Base-by-base conservation (phyloP, 2,888 invertebrate species). In the Lochmaea capreae region DNA sequence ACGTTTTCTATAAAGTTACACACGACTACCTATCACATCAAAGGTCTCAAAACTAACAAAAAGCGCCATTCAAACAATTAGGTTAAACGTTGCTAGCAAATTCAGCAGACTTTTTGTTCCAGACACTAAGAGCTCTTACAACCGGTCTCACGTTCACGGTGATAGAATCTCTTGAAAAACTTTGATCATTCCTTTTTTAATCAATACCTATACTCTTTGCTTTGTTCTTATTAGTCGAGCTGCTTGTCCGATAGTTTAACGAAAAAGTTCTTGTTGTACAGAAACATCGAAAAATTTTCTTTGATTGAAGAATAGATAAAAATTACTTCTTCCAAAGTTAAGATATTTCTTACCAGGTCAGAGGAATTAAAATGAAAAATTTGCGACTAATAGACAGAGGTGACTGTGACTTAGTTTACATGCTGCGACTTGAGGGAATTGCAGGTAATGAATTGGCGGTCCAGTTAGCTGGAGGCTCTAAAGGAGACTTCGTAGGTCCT, bases 21-120 rank as follows among this genome's bases (percentile, higher is more conserved):
- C 26, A 62, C 67, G 52, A 72, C 67, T 63, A 67, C 57, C 33
- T 66, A 22, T 63, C 16, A 39, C 57, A 11, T 59, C n/a, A 11
- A 46, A 61, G 61, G 65, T 65, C 65, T 65, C 58, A 18, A 58
- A 43, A 52, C 49, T 65, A 54, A 43, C 69, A 70, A 70, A 66
- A 70, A 73, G 62, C 70, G 12, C 73, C 52, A 16, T 70, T 70
- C 69, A 73, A 70, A 73, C 73, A 73, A 73, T 73, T 66, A 70
- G 66, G 70, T 70, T 73, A 73, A 73, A 69, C 73, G 66, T 66
- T 73, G 61, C 65, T 54, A 65, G 65, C 70, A 66, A 73, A 66
- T 65, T 73, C 73, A 73, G 73, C 73, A 70, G 62, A 57, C 46
- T 73, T 73, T 73, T 73, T 73, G 73, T 73, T 70, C 52, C n/a